phyloP scores from a whole-genome alignment of 1,140 invertebrate genomes.

The Palaemon carinicauda region DNA sequence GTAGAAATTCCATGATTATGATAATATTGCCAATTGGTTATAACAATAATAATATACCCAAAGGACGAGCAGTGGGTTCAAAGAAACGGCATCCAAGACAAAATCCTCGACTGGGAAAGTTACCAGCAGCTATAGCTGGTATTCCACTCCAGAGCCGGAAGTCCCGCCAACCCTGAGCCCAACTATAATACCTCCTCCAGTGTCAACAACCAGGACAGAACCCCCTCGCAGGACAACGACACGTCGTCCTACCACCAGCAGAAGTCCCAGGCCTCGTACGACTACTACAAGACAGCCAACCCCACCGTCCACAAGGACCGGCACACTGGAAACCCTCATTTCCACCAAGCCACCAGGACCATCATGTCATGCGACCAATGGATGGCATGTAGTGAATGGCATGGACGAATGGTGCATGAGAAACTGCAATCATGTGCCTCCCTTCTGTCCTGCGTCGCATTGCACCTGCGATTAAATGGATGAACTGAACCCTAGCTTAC shows the following conservation, averaged over 20 bases:
- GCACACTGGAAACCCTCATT: too few relatives aligned
- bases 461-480: background rate
- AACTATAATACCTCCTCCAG: background rate
- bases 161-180: background rate
- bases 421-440: background rate
- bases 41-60: too few relatives aligned
- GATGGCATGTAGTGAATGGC: constrained; percentile 10
- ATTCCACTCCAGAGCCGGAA: background rate
- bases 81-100: background rate
- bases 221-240: background rate
- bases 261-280: background rate
- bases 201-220: background rate
- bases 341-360: too few relatives aligned
- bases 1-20: too few relatives aligned
- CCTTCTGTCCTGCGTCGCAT: constrained; percentile 1
- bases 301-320: background rate
- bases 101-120: constrained; percentile 52
- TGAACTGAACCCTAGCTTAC: background rate
- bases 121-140: constrained; percentile 16
- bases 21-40: too few relatives aligned
- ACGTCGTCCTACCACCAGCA: background rate
- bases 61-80: constrained; percentile 8
- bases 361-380: background rate
- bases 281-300: background rate
- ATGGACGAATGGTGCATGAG: constrained; percentile 30